These are phyloP conservation scores for Dryomyza anilis DNA, from an alignment of 2,888 invertebrate species.

Conservation along the genomic window DNA sequence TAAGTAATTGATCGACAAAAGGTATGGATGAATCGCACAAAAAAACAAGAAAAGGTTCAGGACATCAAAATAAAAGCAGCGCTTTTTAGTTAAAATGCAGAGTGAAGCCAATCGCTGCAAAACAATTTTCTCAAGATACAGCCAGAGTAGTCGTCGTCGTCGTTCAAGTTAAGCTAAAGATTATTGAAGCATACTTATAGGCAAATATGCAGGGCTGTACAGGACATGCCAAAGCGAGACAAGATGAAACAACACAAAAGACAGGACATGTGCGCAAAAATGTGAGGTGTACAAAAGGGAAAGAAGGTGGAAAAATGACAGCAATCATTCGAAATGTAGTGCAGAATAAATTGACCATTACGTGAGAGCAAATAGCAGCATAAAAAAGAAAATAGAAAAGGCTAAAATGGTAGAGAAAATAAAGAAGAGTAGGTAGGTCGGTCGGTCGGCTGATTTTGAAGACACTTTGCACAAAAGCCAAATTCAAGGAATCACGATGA, in stretches of 20 bases:
- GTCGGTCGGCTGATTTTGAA: too few relatives aligned
- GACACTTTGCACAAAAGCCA: too few relatives aligned
- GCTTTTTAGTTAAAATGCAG: conserved; percentile 6
- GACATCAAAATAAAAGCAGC: neutral
- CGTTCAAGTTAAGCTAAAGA: conserved; percentile 13
- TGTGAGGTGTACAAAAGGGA: neutral
- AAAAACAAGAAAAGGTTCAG: neutral
- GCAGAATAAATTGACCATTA: conserved; percentile 23
- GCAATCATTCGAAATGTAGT: conserved; percentile 2
- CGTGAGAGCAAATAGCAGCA: conserved; percentile 13
- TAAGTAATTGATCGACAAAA: neutral
- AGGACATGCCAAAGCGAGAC: neutral
- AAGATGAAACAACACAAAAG: neutral
- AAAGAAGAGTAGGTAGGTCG: too few relatives aligned
- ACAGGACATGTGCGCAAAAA: neutral
- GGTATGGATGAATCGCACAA: neutral
- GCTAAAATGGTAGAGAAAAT: too few relatives aligned
- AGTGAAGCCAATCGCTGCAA: conserved; percentile 11
- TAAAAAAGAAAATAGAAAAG: too few relatives aligned
- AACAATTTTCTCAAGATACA: conserved; percentile 6
- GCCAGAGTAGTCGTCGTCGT: neutral
- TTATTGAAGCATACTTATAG: conserved; percentile 24
- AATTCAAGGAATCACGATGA: too few relatives aligned
- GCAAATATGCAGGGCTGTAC: conserved; percentile 2
- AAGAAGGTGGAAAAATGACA: neutral